phyloP scores from a whole-genome alignment of 2,888 invertebrate genomes.

The Diaphora mendica region DNA sequence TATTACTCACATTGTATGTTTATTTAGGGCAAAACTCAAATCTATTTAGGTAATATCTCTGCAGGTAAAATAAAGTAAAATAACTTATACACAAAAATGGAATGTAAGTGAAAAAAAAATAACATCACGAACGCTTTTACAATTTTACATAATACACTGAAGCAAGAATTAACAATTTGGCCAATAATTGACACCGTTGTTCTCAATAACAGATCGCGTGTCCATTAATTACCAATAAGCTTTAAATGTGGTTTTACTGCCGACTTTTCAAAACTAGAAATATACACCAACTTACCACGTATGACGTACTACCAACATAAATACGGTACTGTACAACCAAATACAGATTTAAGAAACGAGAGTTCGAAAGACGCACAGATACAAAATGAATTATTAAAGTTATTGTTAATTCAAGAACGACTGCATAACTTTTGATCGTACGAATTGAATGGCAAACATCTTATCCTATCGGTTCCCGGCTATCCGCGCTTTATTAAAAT shows the following conservation, averaged over 20 bases:
- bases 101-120: neutral
- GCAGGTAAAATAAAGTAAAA: too few relatives aligned
- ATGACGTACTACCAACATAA: too few relatives aligned
- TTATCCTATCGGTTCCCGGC: conserved; percentile 52
- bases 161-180: neutral
- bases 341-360: neutral
- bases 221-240: neutral
- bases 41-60: neutral
- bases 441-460: conserved; percentile 50
- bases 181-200: neutral
- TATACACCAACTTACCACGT: neutral
- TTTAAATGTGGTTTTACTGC: neutral
- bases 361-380: neutral
- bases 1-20: neutral
- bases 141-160: neutral
- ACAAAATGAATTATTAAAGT: conserved; percentile 12
- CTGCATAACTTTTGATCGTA: conserved; percentile 37
- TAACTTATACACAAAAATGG: too few relatives aligned
- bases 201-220: neutral
- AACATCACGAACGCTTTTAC: neutral
- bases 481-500: conserved; percentile 70
- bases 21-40: neutral
- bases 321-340: too few relatives aligned
- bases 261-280: neutral
- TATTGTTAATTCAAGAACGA: conserved; percentile 33